Base-by-base conservation (phyloP, 2,888 invertebrate species). In the Stegana nigrithorax region DNA sequence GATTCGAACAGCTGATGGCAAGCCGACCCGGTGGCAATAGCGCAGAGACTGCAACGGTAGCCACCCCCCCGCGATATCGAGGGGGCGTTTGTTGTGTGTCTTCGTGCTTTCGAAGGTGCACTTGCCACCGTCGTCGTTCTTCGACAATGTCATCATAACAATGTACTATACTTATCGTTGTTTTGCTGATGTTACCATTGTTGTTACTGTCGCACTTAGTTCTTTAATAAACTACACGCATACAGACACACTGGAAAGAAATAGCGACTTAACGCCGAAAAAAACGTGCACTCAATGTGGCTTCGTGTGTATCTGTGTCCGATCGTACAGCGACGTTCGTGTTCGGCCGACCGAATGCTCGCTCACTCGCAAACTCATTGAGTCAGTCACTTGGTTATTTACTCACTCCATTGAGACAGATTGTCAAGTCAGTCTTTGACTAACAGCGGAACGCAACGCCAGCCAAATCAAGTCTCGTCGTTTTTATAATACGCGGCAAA, bases 1-100 rank as follows among this genome's bases (percentile, higher is more conserved):
- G 71, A 73, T 69, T 73, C 76, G 66, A 75, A 77, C 75, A 77
- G 78, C 78, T 78, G 75, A 73, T 72, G 72, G 64, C 32, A n/a
- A 8, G 19, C 8, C 44, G 19, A 17, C 17, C 10, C 44, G 44
- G n/a, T 32, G 32, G n/a, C n/a, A 25, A n/a, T n/a, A n/a, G n/a
- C n/a, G n/a, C n/a, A n/a, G n/a, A n/a, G n/a, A n/a, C n/a, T n/a
- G n/a, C n/a, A n/a, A n/a, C n/a, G n/a, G n/a, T n/a, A n/a, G n/a
- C n/a, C n/a, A n/a, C n/a, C n/a, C n/a, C n/a, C n/a, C n/a, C n/a
- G n/a, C 36, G 56, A 60, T 61, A 39, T 63, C 51, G 60, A 45
- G 59, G 29, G 63, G 42, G 63, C 67, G 65, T 14, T 62, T 26
- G 56, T 23, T 63, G 17, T 59, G 45, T 12, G 29, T 56, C 62